A percentile compares a stretch with the other conserved stretches of the same genome.
Evolutionary conservation across 2,888 invertebrate species (phyloP).

Genomic region (Stenotaenia linearis): DNA sequence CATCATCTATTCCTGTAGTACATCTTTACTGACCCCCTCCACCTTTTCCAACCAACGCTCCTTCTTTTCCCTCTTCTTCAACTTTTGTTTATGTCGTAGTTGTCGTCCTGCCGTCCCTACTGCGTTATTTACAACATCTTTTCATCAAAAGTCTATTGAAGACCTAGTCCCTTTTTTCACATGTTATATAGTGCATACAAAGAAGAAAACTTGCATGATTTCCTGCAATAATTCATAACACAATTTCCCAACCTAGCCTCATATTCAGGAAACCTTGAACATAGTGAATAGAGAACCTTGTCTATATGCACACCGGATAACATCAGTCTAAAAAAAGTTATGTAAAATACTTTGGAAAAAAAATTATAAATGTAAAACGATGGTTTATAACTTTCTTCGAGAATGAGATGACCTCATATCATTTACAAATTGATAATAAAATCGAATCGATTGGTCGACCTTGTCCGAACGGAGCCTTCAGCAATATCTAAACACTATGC

Average conservation of each 20-base stretch:
- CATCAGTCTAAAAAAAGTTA: background rate
- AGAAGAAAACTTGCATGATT: background rate
- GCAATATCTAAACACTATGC: background rate
- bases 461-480: background rate
- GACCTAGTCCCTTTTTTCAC: background rate
- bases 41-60: background rate
- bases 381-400: background rate
- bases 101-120: background rate
- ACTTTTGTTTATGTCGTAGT: background rate
- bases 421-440: background rate
- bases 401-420: background rate
- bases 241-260: background rate
- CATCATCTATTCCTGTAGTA: background rate
- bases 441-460: slow-evolving; percentile 10
- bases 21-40: background rate
- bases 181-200: background rate
- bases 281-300: background rate
- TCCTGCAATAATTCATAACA: background rate
- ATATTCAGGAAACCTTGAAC: background rate
- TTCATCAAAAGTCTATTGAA: background rate
- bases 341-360: background rate
- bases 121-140: background rate
- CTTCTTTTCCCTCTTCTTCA: background rate
- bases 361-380: background rate
- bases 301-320: background rate